Evolutionary conservation across 2,888 invertebrate genomes (phyloP).

Genomic region (Cephus rjabovi): DNA sequence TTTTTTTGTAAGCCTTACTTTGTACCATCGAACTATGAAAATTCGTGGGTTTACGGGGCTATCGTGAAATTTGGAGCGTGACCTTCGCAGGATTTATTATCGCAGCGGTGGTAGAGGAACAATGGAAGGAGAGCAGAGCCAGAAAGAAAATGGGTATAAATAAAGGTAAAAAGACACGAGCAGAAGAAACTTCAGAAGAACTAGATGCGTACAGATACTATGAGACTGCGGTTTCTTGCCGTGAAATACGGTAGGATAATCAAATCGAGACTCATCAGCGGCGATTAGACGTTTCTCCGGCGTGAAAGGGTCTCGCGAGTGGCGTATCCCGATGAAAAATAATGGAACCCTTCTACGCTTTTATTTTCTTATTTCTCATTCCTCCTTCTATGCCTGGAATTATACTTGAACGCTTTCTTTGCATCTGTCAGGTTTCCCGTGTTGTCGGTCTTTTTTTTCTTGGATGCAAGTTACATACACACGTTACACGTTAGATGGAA

Average conservation of each 20-base stretch:
- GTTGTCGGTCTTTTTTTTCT: too few species aligned
- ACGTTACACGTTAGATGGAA: not conserved
- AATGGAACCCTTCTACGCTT: not conserved
- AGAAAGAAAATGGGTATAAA: not conserved
- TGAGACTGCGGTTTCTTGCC: not conserved
- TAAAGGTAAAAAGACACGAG: not conserved
- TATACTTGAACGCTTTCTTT: not conserved
- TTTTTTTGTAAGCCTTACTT: conserved; percentile 35
- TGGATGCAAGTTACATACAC: not conserved
- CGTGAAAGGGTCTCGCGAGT: not conserved
- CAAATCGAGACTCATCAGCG: not conserved
- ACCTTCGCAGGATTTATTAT: not conserved
- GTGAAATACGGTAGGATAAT: not conserved
- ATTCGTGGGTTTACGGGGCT: conserved; percentile 3
- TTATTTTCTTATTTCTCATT: not conserved
- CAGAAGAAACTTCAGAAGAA: not conserved
- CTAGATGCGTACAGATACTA: not conserved
- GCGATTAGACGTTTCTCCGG: not conserved
- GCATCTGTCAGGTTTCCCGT: not conserved
- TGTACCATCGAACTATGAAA: conserved; percentile 6
- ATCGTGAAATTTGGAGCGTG: conserved; percentile 6
- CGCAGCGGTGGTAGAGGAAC: not conserved
- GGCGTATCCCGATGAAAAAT: not conserved
- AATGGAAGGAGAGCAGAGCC: not conserved
- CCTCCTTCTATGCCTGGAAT: not conserved